A percentile compares a stretch with the other conserved stretches of the same genome.
These are phyloP conservation scores for Dorcus parallelipipedus DNA, from an alignment of 2,888 invertebrate genomes.

Conservation along the genomic window DNA sequence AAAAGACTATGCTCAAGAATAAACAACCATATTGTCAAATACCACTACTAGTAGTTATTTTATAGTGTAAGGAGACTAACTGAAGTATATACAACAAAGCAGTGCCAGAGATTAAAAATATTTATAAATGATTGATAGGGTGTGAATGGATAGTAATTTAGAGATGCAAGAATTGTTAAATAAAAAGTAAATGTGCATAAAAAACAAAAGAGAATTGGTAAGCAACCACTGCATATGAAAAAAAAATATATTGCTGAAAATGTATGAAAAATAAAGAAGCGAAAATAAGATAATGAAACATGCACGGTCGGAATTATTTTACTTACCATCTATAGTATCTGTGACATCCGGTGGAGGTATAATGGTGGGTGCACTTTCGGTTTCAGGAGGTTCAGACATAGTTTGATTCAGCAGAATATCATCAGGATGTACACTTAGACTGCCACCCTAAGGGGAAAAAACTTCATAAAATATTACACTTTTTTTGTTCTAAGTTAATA, in stretches of 20 bases:
- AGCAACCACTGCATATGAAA: not conserved
- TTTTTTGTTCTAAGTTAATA: no score
- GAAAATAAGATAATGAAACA: not conserved
- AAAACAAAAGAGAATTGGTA: no score
- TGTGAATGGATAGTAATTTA: no score
- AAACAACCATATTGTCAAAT: not conserved
- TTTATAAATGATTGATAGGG: no score
- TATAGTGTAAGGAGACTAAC: not conserved
- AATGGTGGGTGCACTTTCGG: slow-evolving; percentile 58
- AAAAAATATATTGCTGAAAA: not conserved
- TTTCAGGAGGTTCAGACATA: slow-evolving; percentile 58
- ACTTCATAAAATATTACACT: no score
- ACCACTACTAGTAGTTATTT: not conserved
- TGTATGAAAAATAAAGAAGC: no score
- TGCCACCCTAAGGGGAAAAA: slow-evolving; percentile 41
- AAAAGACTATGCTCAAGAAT: slow-evolving; percentile 22
- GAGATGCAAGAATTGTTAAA: no score
- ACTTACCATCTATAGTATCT: slow-evolving; percentile 75
- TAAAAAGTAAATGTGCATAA: no score
- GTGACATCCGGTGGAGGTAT: slow-evolving; percentile 68
- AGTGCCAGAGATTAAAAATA: no score
- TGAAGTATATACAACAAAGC: not conserved
- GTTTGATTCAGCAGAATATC: slow-evolving; percentile 60
- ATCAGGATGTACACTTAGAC: slow-evolving; percentile 53
- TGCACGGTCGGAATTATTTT: slow-evolving; percentile 3